Evolutionary conservation across 2,888 invertebrate genomes (phyloP).

Genomic region (Drosophila affinis): DNA sequence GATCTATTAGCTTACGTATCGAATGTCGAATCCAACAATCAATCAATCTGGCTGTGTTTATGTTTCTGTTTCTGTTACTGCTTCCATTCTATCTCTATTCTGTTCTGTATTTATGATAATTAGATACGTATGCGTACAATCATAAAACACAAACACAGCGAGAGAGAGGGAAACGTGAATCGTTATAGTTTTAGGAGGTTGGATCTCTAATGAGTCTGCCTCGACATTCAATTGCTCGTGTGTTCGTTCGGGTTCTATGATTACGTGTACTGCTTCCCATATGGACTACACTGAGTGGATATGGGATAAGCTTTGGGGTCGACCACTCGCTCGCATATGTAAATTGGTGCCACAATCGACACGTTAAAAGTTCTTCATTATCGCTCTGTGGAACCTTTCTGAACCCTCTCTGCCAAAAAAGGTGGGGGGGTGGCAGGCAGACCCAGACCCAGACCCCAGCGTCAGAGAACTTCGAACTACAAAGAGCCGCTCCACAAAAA

Average conservation of each 20-base stretch:
- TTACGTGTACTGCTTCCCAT: conserved; percentile 27
- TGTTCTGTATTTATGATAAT: conserved; percentile 68
- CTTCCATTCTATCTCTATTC: not conserved
- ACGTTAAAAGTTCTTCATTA: conserved; percentile 45
- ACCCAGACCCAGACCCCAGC: conserved; percentile 18
- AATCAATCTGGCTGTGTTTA: not conserved
- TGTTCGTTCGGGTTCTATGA: conserved; percentile 25
- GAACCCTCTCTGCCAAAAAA: conserved; percentile 6
- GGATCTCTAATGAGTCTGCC: conserved; percentile 53
- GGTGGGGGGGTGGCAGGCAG: conserved; percentile 19
- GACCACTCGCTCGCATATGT: conserved; percentile 53
- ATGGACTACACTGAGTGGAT: conserved; percentile 23
- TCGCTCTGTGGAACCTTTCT: conserved; percentile 28
- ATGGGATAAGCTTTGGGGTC: conserved; percentile 40
- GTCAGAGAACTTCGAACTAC: conserved; percentile 36
- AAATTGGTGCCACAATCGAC: conserved; percentile 49
- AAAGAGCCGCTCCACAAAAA: conserved; percentile 47
- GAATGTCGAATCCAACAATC: conserved; percentile 19
- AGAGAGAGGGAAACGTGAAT: conserved; percentile 26
- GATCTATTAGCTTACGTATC: not conserved
- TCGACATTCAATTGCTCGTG: conserved; percentile 34
- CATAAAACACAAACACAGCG: conserved; percentile 18
- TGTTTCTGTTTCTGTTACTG: not conserved
- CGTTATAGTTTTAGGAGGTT: conserved; percentile 61
- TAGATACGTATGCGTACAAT: conserved; percentile 34